Conservation (phyloP, 2,888 invertebrate species). For the Tridacna crocea region DNA sequence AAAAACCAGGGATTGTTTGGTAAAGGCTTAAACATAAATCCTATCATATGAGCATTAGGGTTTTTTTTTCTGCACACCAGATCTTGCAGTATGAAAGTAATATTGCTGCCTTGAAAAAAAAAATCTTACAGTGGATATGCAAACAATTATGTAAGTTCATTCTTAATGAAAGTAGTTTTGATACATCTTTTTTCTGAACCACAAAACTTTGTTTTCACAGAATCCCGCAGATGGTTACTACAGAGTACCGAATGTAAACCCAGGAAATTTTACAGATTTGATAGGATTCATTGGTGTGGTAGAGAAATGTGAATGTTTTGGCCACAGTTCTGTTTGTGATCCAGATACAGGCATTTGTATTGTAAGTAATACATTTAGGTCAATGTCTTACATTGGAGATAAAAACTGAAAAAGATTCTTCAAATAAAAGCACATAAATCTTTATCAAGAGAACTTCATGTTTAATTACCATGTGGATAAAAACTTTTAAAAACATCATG, state of each 20-base stretch:
- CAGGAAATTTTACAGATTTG: conserved; percentile 89
- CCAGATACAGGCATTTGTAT: conserved; percentile 93
- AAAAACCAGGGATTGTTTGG: too few relatives aligned
- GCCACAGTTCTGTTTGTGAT: conserved; percentile 91
- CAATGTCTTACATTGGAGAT: not conserved
- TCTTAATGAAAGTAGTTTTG: too few relatives aligned
- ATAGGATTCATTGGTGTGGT: conserved; percentile 93
- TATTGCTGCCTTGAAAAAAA: too few relatives aligned
- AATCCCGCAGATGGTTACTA: conserved; percentile 90
- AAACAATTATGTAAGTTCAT: too few relatives aligned
- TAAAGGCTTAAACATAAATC: too few relatives aligned
- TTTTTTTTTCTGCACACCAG: too few relatives aligned
- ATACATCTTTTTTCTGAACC: too few relatives aligned
- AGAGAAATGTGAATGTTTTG: conserved; percentile 92
- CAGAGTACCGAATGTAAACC: conserved; percentile 87
- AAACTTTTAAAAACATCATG: not conserved
- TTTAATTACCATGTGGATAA: not conserved
- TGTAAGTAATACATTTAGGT: conserved; percentile 86
- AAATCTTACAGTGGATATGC: too few relatives aligned
- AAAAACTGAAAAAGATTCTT: not conserved
- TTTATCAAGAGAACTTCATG: not conserved
- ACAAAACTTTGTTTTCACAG: conserved; percentile 64
- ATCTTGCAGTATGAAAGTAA: too few relatives aligned
- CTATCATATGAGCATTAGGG: too few relatives aligned
- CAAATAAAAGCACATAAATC: not conserved